Base-by-base conservation (phyloP, 2,888 invertebrate genomes). In the Lasioglossum marginatum region DNA sequence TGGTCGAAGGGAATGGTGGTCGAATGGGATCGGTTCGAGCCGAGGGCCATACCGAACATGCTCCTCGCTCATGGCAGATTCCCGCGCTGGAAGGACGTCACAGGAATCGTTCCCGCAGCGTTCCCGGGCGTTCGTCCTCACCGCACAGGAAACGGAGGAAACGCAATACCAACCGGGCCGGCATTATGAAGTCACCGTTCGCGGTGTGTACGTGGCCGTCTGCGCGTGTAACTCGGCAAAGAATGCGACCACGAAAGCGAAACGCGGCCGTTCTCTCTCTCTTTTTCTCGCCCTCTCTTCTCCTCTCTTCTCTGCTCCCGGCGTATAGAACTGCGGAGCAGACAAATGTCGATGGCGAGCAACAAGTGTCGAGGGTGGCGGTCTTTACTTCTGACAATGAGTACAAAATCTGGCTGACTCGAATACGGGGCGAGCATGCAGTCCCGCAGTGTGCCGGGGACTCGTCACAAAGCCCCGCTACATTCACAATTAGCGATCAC, bases 301-400 rank as follows among this genome's bases (percentile, higher is more conserved):
- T 60, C 27, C 14, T 27, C 60, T 31, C 16, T 5, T 5, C 60
- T 4, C 27, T 14, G 60, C 27, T 60, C 60, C 14, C 60, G 68
- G 23, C 68, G 57, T 77, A 82, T 85, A 87, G 86, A 89, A 88
- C 85, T 31, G 60, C 78, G 83, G 66, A 48, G 85, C 90, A 89
- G 90, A 89, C 90, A 90, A 91, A 91, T 91, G 91, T 91, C 91
- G 91, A 91, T 91, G 91, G 86, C 85, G 89, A 91, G 91, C 91
- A 91, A 91, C 91, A 91, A 91, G 91, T 91, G 91, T 85, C 88
- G 88, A 87, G 90, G 84, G 77, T 66, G 89, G 68, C 34, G 89
- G 87, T 86, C 88, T 85, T 88, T 91, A 90, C 91, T 88, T 91
- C 89, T 87, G 88, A 91, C 91, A 89, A 90, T 90, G 90, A 90